These are phyloP conservation scores for Tubulanus polymorphus DNA, from an alignment of 2,888 invertebrate genomes.

Conservation along the genomic window DNA sequence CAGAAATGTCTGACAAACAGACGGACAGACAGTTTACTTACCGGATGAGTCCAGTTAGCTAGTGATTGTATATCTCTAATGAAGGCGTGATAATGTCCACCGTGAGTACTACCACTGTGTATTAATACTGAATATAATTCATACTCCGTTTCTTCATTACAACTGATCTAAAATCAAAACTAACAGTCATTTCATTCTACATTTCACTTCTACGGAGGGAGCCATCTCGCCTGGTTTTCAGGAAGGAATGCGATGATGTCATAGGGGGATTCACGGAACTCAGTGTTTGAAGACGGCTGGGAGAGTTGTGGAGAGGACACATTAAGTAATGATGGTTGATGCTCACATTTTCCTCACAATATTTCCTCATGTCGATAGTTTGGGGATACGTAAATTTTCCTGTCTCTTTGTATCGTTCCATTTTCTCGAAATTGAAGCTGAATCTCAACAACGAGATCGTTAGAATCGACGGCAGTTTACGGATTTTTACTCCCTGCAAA, in stretches of 20 bases:
- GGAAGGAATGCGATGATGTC: too few relatives aligned
- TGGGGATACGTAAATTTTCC: slow-evolving; percentile 50
- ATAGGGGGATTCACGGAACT: too few relatives aligned
- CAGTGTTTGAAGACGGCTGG: too few relatives aligned
- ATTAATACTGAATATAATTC: slow-evolving; percentile 53
- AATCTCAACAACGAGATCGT: slow-evolving; percentile 52
- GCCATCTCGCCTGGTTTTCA: too few relatives aligned
- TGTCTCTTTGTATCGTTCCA: slow-evolving; percentile 50
- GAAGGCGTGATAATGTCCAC: slow-evolving; percentile 54
- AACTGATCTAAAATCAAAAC: too few relatives aligned
- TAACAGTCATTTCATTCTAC: too few relatives aligned
- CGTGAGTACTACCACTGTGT: slow-evolving; percentile 52
- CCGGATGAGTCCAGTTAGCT: slow-evolving; percentile 48
- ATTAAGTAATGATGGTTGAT: too few relatives aligned
- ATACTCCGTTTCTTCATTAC: slow-evolving; percentile 33
- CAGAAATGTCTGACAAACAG: neutral
- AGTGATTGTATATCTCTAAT: slow-evolving; percentile 50
- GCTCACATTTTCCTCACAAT: slow-evolving; percentile 33
- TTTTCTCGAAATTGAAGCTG: slow-evolving; percentile 48
- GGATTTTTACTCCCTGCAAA: slow-evolving; percentile 44
- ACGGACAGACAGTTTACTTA: slow-evolving; percentile 26
- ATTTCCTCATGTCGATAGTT: slow-evolving; percentile 45
- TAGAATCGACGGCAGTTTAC: slow-evolving; percentile 49
- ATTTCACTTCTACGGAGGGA: too few relatives aligned
- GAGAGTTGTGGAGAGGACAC: too few relatives aligned